Base-by-base conservation (phyloP, 2,797 vertebrate species). In the Margarornis squamiger region DNA sequence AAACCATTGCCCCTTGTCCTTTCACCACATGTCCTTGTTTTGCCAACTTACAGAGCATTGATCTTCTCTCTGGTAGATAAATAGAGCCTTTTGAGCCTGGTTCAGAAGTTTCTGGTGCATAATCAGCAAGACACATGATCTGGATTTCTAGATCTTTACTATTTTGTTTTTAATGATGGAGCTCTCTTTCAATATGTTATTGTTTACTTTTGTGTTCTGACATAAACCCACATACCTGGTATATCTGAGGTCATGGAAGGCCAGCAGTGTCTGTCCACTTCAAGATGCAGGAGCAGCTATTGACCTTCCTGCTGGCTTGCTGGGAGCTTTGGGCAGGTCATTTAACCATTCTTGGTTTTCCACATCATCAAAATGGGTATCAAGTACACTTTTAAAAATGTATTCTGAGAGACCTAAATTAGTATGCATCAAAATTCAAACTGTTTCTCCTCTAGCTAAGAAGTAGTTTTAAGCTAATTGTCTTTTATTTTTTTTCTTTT, bases 401-500 rank as follows among this genome's bases (percentile, higher is more conserved):
- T 38, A 7, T 80, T 93, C 85, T 75, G 30, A 81, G 13, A 78
- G 12, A 78, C 29, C 8, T 79, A 45, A 34, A 14, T 70, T 24
- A 16, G 43, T 83, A 29, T 4, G 4, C 15, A 34, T 75, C 29
- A 88, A 84, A 78, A 85, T 66, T 89, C 57, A 88, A 18, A 58
- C 72, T 83, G 38, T 92, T 92, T 93, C 20, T 90, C 7, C 51
- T 95, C 36, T 55, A 72, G 36, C 51, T 80, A 87, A 91, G 77
- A n/a, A 90, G 62, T 66, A 72, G 70, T 91, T 79, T 92, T 45
- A 87, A 96, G 80, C 77, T 95, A 94, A 97, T 90, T 75, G 24
- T 90, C 16, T 24, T 77, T 21, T 45, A 11, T 45, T 32, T 91
- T 92, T 59, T 1, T 24, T 17, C 22, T 23, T 81, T 96, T 55